Percentiles rank a stretch among this genome's conserved stretches.
Evolutionary conservation across 1,140 invertebrate genomes (phyloP).

Genomic region (Formica exsecta): DNA sequence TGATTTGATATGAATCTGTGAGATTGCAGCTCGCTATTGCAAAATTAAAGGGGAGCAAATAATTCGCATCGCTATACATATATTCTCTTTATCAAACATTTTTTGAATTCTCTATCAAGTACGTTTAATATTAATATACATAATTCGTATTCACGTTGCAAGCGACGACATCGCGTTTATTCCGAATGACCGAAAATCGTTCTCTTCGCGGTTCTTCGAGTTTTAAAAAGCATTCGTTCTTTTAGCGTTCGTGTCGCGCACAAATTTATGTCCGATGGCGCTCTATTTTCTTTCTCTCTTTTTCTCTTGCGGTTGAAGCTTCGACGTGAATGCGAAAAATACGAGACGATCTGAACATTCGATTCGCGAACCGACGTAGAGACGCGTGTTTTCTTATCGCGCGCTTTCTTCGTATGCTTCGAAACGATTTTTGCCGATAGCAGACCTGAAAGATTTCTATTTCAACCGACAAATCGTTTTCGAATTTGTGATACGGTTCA

Average conservation of each 20-base stretch:
- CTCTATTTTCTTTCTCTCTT: background rate
- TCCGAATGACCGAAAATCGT: conserved; percentile 35
- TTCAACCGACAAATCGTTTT: conserved; percentile 24
- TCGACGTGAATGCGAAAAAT: conserved; percentile 39
- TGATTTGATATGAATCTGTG: background rate
- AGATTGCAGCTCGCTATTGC: background rate
- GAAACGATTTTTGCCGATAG: conserved; percentile 37
- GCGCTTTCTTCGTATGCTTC: background rate
- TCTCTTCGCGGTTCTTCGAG: background rate
- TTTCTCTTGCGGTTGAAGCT: conserved; percentile 37
- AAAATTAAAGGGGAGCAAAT: background rate
- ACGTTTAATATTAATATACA: background rate
- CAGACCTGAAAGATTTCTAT: background rate
- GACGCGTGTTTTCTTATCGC: conserved; percentile 14
- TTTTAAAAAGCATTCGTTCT: conserved; percentile 32
- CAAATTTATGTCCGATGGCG: conserved; percentile 12
- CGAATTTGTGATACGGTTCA: background rate
- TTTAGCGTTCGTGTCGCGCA: background rate
- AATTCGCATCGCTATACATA: background rate
- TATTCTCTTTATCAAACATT: background rate
- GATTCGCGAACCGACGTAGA: conserved; percentile 15
- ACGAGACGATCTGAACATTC: conserved; percentile 8
- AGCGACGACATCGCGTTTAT: conserved; percentile 38
- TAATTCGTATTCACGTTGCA: conserved; percentile 5
- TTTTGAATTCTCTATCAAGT: background rate